Percentiles rank a stretch among this genome's conserved stretches.
phyloP scores from a whole-genome alignment of 2,797 vertebrate species.

The Petrocephalus sullivani region DNA sequence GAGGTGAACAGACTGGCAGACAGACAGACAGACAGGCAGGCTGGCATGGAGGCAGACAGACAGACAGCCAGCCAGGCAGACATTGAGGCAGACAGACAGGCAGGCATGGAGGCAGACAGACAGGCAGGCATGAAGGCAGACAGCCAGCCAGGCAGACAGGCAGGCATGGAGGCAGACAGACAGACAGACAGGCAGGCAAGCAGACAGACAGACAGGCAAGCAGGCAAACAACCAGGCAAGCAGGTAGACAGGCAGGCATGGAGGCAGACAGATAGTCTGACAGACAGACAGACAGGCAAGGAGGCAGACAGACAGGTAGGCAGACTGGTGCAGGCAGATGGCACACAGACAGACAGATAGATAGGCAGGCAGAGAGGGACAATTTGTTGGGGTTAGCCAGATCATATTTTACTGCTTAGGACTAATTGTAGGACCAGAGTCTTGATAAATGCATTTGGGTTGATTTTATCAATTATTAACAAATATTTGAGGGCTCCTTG shows the following conservation, averaged over 20 bases:
- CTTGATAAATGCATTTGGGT: neutral
- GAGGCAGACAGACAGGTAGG: neutral
- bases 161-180: neutral
- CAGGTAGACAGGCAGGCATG: neutral
- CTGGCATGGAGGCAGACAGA: neutral
- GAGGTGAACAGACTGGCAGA: neutral
- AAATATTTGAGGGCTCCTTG: neutral
- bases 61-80: neutral
- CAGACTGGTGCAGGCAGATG: neutral
- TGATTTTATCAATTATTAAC: neutral
- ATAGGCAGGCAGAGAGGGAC: neutral
- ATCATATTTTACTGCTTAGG: neutral
- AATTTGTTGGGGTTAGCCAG: neutral
- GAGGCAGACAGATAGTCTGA: neutral
- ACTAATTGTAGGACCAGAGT: neutral
- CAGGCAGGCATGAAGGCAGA: neutral
- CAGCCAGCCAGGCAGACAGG: neutral
- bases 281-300: neutral
- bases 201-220: neutral
- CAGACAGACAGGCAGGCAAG: neutral
- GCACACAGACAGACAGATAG: neutral
- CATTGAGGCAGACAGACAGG: neutral
- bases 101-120: neutral
- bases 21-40: neutral
- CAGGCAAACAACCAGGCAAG: neutral